Conservation (phyloP, 2,797 vertebrate genomes). For the Clarias fuscus region DNA sequence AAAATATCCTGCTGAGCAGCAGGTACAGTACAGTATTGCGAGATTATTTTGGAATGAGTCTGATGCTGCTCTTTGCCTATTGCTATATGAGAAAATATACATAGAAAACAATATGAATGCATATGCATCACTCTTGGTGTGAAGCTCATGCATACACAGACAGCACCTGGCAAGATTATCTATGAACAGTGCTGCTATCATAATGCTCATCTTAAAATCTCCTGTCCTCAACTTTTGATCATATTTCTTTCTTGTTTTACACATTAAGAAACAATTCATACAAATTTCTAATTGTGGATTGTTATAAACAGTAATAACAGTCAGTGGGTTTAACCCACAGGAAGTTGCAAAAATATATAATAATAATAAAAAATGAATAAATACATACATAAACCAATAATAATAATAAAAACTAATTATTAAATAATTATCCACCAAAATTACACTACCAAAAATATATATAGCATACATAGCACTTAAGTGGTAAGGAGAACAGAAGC, state of each 20-base stretch:
- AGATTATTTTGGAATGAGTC: neutral
- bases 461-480: neutral
- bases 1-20: conserved; percentile 5
- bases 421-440: neutral
- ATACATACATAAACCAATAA: neutral
- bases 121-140: neutral
- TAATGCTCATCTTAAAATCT: neutral
- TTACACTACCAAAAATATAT: neutral
- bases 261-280: neutral
- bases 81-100: neutral
- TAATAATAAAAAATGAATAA: no score
- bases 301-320: neutral
- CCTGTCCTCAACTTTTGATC: neutral
- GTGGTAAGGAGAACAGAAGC: neutral
- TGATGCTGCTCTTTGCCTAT: neutral
- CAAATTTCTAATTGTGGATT: neutral
- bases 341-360: no score
- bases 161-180: neutral
- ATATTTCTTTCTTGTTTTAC: neutral
- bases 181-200: neutral
- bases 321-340: neutral
- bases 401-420: no score
- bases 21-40: neutral
- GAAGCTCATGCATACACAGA: neutral
- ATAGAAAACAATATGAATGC: neutral